These are phyloP conservation scores for Biston betularia DNA, from an alignment of 2,888 invertebrate species.

Conservation along the genomic window DNA sequence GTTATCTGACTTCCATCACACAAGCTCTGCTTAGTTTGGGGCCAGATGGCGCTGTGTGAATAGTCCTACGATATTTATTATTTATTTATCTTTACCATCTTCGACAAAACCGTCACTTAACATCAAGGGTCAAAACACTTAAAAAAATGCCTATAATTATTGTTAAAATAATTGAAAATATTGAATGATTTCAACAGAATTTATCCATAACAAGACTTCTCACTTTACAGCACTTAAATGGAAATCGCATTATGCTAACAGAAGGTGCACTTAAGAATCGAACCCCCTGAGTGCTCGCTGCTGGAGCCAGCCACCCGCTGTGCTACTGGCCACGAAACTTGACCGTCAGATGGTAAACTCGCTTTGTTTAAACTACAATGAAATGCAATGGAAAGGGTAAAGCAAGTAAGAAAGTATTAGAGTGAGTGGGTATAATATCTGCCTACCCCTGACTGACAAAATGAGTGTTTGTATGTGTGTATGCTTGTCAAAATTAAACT, in stretches of 20 bases:
- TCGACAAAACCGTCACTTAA: background rate
- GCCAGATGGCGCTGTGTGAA: too few relatives aligned
- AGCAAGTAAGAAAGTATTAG: too few relatives aligned
- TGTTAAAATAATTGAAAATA: background rate
- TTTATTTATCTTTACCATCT: too few relatives aligned
- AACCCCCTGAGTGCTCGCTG: constrained; percentile 33
- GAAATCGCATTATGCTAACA: constrained; percentile 31
- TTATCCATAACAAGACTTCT: constrained; percentile 24
- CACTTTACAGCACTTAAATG: constrained; percentile 35
- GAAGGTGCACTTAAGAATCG: constrained; percentile 38
- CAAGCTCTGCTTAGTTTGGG: too few relatives aligned
- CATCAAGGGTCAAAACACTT: too few relatives aligned
- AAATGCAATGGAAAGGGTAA: background rate
- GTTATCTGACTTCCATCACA: too few relatives aligned
- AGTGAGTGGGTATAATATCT: too few relatives aligned
- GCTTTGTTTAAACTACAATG: constrained; percentile 16
- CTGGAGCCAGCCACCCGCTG: constrained; percentile 28
- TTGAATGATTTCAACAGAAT: background rate
- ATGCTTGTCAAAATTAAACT: too few relatives aligned
- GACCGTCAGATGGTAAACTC: constrained; percentile 9
- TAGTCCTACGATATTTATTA: too few relatives aligned
- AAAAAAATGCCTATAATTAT: too few relatives aligned
- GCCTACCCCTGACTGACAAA: too few relatives aligned
- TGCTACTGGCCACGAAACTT: constrained; percentile 20
- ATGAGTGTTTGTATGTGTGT: too few relatives aligned